These are phyloP conservation scores for Scaptomyza hsui DNA, from an alignment of 1,140 invertebrate species.

Conservation along the genomic window DNA sequence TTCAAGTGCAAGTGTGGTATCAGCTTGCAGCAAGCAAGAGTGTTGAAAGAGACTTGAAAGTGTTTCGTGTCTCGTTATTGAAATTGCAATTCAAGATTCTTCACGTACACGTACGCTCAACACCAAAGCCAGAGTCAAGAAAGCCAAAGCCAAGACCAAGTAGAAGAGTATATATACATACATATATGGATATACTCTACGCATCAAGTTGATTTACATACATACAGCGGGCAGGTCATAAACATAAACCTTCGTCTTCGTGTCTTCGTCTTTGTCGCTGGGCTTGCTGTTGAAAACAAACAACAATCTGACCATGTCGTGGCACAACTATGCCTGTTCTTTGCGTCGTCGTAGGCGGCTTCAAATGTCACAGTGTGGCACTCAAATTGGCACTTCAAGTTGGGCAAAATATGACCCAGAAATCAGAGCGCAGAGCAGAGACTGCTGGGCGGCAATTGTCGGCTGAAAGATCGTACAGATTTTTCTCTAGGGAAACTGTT, in stretches of 20 bases:
- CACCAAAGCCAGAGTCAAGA: no score
- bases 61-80: slow-evolving; percentile 78
- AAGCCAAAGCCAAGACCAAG: neutral
- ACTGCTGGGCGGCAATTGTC: slow-evolving; percentile 50
- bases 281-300: slow-evolving; percentile 64
- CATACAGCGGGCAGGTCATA: slow-evolving; percentile 52
- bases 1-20: slow-evolving; percentile 56
- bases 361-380: slow-evolving; percentile 65
- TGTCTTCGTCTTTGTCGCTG: no score
- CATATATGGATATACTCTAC: slow-evolving; percentile 9
- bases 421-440: slow-evolving; percentile 48
- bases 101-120: slow-evolving; percentile 62
- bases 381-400: slow-evolving; percentile 62
- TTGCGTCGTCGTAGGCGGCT: slow-evolving; percentile 51
- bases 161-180: neutral
- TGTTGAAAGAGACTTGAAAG: slow-evolving; percentile 68
- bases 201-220: slow-evolving; percentile 76
- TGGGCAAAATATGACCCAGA: slow-evolving; percentile 73
- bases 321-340: slow-evolving; percentile 9
- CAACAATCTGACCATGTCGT: slow-evolving; percentile 78
- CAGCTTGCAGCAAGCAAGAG: slow-evolving; percentile 25
- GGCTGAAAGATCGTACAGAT: slow-evolving; percentile 14
- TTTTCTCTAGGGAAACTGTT: slow-evolving; percentile 64
- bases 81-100: slow-evolving; percentile 81
- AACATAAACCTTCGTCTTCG: slow-evolving; percentile 53